A percentile compares a stretch with the other conserved stretches of the same genome.
phyloP scores from a whole-genome alignment of 2,888 invertebrate genomes.

The Tenthredo distinguenda region DNA sequence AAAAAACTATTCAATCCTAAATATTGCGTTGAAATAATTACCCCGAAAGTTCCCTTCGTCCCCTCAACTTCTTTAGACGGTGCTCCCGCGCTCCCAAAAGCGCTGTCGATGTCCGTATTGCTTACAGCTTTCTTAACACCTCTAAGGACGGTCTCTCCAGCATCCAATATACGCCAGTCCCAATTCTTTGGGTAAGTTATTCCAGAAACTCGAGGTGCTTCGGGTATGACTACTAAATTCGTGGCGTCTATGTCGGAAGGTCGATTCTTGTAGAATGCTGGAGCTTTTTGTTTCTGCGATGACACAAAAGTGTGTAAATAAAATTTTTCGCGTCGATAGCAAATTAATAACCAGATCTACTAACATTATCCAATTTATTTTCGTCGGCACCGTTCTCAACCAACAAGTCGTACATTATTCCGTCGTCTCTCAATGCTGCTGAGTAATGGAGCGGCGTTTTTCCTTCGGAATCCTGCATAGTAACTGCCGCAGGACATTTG shows the following conservation, averaged over 20 bases:
- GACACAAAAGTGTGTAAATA: conserved; percentile 17
- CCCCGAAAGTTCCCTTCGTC: conserved; percentile 63
- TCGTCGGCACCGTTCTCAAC: conserved; percentile 92
- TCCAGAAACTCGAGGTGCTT: conserved; percentile 89
- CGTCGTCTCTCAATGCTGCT: conserved; percentile 88
- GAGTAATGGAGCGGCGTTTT: conserved; percentile 94
- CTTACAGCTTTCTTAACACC: conserved; percentile 79
- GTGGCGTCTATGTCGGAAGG: conserved; percentile 88
- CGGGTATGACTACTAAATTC: conserved; percentile 86
- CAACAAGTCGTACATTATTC: conserved; percentile 88
- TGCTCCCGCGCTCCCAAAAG: conserved; percentile 71
- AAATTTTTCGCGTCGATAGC: neutral
- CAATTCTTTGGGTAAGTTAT: conserved; percentile 85
- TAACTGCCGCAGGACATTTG: conserved; percentile 85
- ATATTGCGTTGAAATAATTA: conserved; percentile 6
- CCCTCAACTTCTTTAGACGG: conserved; percentile 59
- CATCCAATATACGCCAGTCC: conserved; percentile 86
- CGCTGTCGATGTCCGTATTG: conserved; percentile 76
- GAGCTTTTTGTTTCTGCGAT: conserved; percentile 89
- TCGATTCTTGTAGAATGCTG: conserved; percentile 88
- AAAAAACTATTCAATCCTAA: neutral
- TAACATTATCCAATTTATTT: conserved; percentile 90
- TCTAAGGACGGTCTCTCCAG: conserved; percentile 76
- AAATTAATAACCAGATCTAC: conserved; percentile 66
- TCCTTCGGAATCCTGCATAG: conserved; percentile 89